Evolutionary conservation across 2,888 invertebrate genomes (phyloP).

Genomic region (Brachypterus glaber): DNA sequence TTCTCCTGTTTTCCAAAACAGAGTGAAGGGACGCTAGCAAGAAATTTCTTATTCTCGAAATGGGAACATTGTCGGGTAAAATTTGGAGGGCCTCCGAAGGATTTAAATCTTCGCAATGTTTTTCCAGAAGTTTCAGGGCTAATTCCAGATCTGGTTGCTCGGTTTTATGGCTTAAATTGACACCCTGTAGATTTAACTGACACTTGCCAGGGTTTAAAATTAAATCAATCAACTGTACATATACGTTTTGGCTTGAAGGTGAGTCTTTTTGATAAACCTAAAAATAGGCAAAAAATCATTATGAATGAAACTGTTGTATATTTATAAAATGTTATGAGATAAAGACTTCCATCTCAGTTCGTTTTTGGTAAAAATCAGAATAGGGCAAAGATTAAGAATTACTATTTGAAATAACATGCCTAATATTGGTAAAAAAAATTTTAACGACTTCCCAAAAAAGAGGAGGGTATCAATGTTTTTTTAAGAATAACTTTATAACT

Average conservation of each 20-base stretch:
- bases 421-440: no score
- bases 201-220: conserved; percentile 35
- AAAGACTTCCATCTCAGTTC: no score
- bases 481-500: no score
- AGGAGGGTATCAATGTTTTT: no score
- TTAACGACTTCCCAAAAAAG: no score
- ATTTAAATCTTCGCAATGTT: conserved; percentile 76
- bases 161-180: conserved; percentile 49
- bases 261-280: no score
- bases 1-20: conserved; percentile 63
- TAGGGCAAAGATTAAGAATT: no score
- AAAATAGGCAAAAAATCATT: no score
- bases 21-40: conserved; percentile 52
- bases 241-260: conserved; percentile 29
- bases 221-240: conserved; percentile 36
- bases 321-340: no score
- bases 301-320: no score
- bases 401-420: no score
- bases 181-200: conserved; percentile 29
- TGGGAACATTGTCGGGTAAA: conserved; percentile 70
- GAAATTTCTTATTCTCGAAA: conserved; percentile 57
- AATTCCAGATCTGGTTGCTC: conserved; percentile 66
- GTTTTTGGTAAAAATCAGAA: no score
- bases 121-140: conserved; percentile 71
- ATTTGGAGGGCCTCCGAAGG: conserved; percentile 70